A percentile compares a stretch with the other conserved stretches of the same genome.
phyloP scores from a whole-genome alignment of 2,797 vertebrate species.

The Eleutherodactylus coqui region DNA sequence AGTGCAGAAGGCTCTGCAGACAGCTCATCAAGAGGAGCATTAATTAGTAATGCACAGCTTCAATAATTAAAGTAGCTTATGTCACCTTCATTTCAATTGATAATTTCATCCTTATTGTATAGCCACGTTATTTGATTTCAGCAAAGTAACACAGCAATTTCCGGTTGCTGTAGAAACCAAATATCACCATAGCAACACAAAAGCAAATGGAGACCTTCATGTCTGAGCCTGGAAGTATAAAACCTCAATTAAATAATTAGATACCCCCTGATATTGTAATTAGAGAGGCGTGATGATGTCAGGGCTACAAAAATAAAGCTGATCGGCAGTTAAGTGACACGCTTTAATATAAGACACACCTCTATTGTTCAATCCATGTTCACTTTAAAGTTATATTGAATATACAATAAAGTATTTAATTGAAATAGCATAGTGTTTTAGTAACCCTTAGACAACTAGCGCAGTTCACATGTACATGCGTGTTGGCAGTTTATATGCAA shows the following conservation, averaged over 20 bases:
- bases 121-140: conserved; percentile 7
- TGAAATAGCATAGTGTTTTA: not conserved
- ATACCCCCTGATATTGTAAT: conserved; percentile 46
- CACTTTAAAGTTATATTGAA: not conserved
- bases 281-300: conserved; percentile 33
- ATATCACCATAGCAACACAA: conserved; percentile 65
- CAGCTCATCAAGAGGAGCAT: conserved; percentile 64
- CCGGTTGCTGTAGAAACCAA: conserved; percentile 64
- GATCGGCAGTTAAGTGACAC: conserved; percentile 11
- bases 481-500: too few relatives aligned
- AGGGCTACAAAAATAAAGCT: conserved; percentile 32
- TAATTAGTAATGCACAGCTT: conserved; percentile 76
- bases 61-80: conserved; percentile 75
- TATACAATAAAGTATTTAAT: conserved; percentile 25
- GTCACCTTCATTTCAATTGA: conserved; percentile 71
- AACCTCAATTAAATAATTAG: conserved; percentile 31
- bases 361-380: not conserved
- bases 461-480: too few relatives aligned
- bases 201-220: conserved; percentile 52
- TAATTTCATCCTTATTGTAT: conserved; percentile 50
- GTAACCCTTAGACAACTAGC: not conserved
- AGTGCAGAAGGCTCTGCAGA: not conserved
- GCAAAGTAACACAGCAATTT: conserved; percentile 51
- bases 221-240: conserved; percentile 55
- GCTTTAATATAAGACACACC: not conserved